Base-by-base conservation (phyloP, 2,888 invertebrate species). In the Calameuta idolon region DNA sequence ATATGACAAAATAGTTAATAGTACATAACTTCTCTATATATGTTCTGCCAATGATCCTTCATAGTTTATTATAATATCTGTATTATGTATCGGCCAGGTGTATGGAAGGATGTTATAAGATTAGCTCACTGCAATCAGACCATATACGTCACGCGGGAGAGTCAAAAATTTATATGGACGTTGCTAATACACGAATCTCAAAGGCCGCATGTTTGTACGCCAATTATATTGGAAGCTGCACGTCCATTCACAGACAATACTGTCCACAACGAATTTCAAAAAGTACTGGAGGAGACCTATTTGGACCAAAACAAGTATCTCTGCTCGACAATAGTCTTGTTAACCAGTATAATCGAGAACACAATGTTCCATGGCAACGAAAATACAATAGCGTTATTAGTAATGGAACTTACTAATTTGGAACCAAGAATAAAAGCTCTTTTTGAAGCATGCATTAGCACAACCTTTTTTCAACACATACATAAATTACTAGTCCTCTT, bases 131-230 rank as follows among this genome's bases (percentile, higher is more conserved):
- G 94, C 77, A 94, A 94, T 89, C 94, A 95, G 80, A 96, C 96
- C 0, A 92, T 96, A 69, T 96, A 96, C 87, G 94, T 96, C 12
- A 93, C 94, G 0, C 93, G 94, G 69, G 95, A 95, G 87, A 94
- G 95, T 11, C 94, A 95, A 77, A 93, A 93, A 79, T 94, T 96
- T 84, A 91, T 95, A 31, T 93, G 88, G 76, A 80, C 83, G 9
- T 80, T 91, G 34, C 82, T 91, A 1, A 77, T 86, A 55, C 77
- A 82, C 0, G 91, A 91, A 80, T 84, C 85, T 37, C 82, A 81
- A 3, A 88, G 91, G 74, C 73, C 35, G 12, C 75, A 89, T 23
- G 92, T 94, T 69, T 93, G 94, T 31, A 92, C 93, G 79, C 91
- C 93, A 80, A 93, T 96, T 11, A 87, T 96, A 3, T 86, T 87